These are phyloP conservation scores for Erebia ligea DNA, from an alignment of 2,888 invertebrate species.

Conservation along the genomic window DNA sequence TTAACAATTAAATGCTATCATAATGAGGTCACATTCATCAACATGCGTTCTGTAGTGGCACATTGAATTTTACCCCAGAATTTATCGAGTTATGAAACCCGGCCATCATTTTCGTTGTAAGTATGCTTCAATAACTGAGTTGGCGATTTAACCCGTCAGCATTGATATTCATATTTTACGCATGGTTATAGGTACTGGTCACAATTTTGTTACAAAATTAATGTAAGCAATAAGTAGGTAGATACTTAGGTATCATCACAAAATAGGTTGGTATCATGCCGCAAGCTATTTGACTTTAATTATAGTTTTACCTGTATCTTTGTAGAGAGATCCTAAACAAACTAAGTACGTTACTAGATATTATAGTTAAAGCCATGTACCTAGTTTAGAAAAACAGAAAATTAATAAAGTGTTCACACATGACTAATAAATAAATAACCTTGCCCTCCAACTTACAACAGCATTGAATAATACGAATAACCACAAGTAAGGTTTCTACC, in stretches of 20 bases:
- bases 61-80: constrained; percentile 13
- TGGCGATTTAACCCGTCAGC: constrained; percentile 15
- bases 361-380: not conserved
- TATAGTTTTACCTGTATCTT: no score
- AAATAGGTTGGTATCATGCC: no score
- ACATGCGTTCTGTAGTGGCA: not conserved
- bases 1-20: not conserved
- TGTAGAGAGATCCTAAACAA: not conserved
- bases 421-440: not conserved
- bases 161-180: constrained; percentile 2
- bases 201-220: not conserved
- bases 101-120: constrained; percentile 17
- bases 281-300: no score
- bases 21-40: not conserved
- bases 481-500: no score
- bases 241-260: not conserved
- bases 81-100: constrained; percentile 29
- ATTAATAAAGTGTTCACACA: constrained; percentile 3
- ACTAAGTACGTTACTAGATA: not conserved
- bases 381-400: not conserved
- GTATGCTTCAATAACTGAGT: constrained; percentile 33
- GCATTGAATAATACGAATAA: no score
- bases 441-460: not conserved
- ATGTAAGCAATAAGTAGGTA: not conserved
- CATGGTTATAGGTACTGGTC: not conserved